Conservation (phyloP, 1,140 invertebrate genomes). For the Pinna nobilis region DNA sequence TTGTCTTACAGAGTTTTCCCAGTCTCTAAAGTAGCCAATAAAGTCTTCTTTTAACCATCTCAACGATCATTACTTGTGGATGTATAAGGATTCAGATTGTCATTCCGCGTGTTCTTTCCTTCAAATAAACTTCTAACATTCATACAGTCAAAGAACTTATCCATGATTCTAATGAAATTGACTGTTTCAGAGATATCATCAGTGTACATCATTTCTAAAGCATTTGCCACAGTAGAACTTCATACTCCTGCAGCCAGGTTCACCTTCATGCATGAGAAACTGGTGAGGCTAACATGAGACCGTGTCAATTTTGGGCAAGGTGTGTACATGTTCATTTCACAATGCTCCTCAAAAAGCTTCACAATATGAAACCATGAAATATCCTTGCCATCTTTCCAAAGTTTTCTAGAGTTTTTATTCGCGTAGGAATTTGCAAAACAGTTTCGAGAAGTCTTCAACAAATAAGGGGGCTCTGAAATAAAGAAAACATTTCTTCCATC, state of each 20-base stretch:
- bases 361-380: conserved; percentile 46
- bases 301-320: conserved; percentile 32
- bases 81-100: conserved; percentile 29
- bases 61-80: conserved; percentile 9
- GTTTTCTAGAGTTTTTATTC: conserved; percentile 22
- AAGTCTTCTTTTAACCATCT: conserved; percentile 32
- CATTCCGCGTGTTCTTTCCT: conserved; percentile 35
- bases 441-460: conserved; percentile 43
- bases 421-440: conserved; percentile 41
- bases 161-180: conserved; percentile 40
- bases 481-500: conserved; percentile 40
- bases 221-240: conserved; percentile 39
- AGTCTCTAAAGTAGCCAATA: conserved; percentile 25
- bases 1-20: conserved; percentile 16
- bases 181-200: conserved; percentile 37
- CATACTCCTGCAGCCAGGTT: conserved; percentile 37
- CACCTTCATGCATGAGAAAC: conserved; percentile 35
- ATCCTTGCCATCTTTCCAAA: conserved; percentile 46
- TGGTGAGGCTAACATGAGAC: conserved; percentile 21
- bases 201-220: conserved; percentile 28
- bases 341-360: conserved; percentile 41
- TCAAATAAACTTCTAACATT: conserved; percentile 44
- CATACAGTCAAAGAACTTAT: conserved; percentile 54
- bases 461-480: conserved; percentile 49
- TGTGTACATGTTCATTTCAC: conserved; percentile 21